Evolutionary conservation across 2,797 vertebrate species (phyloP).

Genomic region (Sebastes paucispinis): DNA sequence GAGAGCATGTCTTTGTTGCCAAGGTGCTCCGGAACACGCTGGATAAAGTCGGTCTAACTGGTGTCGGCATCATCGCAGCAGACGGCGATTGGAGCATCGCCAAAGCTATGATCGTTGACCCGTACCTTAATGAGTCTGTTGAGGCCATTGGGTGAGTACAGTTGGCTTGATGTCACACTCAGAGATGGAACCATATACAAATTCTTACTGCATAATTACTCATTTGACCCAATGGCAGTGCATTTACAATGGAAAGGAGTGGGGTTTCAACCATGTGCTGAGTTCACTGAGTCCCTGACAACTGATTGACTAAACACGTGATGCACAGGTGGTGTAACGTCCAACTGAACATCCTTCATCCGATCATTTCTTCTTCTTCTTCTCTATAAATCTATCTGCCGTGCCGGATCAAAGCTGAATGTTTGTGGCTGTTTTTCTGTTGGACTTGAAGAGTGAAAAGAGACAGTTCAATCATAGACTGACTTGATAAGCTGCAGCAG

Average conservation of each 20-base stretch:
- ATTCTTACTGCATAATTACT: background rate
- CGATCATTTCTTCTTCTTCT: background rate
- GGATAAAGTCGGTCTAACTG: slow-evolving; percentile 84
- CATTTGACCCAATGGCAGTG: background rate
- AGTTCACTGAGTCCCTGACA: background rate
- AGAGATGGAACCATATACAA: background rate
- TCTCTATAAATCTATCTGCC: background rate
- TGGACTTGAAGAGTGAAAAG: background rate
- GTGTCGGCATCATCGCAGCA: slow-evolving; percentile 87
- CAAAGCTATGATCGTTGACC: slow-evolving; percentile 80
- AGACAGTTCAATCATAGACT: background rate
- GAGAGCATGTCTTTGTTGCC: slow-evolving; percentile 77
- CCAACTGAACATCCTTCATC: background rate
- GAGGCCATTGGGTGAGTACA: slow-evolving; percentile 89
- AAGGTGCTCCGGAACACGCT: slow-evolving; percentile 88
- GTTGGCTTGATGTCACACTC: background rate
- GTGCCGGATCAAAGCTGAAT: slow-evolving; percentile 32
- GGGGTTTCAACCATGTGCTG: background rate
- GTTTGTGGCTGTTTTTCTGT: slow-evolving; percentile 72
- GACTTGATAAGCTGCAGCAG: background rate
- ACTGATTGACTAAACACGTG: slow-evolving; percentile 13
- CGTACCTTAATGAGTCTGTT: slow-evolving; percentile 85
- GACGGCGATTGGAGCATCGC: slow-evolving; percentile 88
- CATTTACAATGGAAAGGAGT: background rate
- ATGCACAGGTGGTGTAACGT: background rate